These are phyloP conservation scores for Calidris pugnax DNA, from an alignment of 2,113 vertebrate genomes.

Conservation along the genomic window DNA sequence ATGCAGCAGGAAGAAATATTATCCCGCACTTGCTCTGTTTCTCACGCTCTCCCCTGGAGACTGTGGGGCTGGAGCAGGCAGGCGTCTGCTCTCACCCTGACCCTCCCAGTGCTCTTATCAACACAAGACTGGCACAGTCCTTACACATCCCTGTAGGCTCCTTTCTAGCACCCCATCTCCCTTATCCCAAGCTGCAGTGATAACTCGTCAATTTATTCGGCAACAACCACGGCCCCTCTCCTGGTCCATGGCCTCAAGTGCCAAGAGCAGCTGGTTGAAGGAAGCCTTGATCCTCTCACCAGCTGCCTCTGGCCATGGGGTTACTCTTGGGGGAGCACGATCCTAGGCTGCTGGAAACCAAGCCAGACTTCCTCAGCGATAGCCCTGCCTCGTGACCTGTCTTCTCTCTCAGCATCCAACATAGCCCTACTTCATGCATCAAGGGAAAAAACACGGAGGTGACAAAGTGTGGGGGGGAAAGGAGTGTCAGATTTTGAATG, in stretches of 20 bases:
- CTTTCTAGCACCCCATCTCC: not conserved
- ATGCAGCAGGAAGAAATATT: not conserved
- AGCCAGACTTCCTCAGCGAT: not conserved
- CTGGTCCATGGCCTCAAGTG: not conserved
- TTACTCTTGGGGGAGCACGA: fast-evolving
- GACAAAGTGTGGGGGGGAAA: not conserved
- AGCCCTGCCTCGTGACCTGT: not conserved
- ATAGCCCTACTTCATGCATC: not conserved
- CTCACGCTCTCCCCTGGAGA: not conserved
- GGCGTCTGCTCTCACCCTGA: not conserved
- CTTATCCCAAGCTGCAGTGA: fast-evolving
- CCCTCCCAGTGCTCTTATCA: not conserved
- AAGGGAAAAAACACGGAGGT: not conserved
- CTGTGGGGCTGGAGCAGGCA: not conserved
- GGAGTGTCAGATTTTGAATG: not conserved
- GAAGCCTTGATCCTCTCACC: not conserved
- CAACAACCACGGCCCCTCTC: not conserved
- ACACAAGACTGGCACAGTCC: fast-evolving
- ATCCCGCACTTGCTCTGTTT: fast-evolving
- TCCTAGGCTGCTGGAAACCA: not conserved
- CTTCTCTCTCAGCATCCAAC: not conserved
- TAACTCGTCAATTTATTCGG: not conserved
- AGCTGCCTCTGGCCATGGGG: not conserved
- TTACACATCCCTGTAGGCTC: not conserved
- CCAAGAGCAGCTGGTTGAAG: not conserved